Evolutionary conservation across 2,888 invertebrate genomes (phyloP).

Genomic region (Archaeoteleia sp.): DNA sequence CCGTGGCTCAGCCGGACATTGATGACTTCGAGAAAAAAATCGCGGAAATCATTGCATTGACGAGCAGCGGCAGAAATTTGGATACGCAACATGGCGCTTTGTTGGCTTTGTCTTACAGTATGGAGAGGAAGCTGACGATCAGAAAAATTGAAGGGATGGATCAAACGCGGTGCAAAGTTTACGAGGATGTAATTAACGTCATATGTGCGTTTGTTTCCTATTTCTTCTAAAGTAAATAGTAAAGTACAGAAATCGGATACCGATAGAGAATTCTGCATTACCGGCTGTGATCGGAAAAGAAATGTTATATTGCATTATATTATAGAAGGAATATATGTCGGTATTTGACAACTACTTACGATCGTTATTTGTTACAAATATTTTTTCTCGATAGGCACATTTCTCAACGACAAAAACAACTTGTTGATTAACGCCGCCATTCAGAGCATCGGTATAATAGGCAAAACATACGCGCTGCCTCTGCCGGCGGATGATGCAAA

Average conservation of each 20-base stretch:
- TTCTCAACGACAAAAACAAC: conserved; percentile 79
- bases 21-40: conserved; percentile 78
- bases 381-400: conserved; percentile 81
- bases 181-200: conserved; percentile 77
- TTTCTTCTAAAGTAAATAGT: too few relatives aligned
- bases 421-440: conserved; percentile 82
- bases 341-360: too few relatives aligned
- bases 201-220: conserved; percentile 80
- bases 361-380: too few relatives aligned
- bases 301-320: conserved; percentile 8
- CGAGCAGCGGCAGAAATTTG: conserved; percentile 77
- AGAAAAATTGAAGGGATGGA: conserved; percentile 72
- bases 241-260: too few relatives aligned
- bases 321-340: conserved; percentile 2
- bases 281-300: too few relatives aligned
- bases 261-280: too few relatives aligned
- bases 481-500: conserved; percentile 70
- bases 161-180: conserved; percentile 78
- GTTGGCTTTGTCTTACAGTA: conserved; percentile 82
- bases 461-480: conserved; percentile 82
- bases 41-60: conserved; percentile 75
- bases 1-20: conserved; percentile 79
- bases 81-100: conserved; percentile 88
- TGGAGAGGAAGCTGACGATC: conserved; percentile 81
- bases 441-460: conserved; percentile 83